Base-by-base conservation (phyloP, 2,888 invertebrate species). In the Drosophila leonis region DNA sequence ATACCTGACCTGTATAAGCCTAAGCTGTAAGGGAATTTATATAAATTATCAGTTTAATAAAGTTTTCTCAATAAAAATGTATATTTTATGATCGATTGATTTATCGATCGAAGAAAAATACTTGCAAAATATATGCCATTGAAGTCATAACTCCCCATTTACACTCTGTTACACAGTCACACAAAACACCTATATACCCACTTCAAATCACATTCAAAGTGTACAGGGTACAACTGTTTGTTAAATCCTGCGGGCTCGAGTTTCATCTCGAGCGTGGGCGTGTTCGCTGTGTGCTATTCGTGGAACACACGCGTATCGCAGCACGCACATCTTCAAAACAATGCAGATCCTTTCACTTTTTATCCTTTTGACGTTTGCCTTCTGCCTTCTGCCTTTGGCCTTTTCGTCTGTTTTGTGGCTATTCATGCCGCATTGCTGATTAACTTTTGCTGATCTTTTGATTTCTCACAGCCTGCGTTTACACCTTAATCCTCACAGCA, bases 271-370 rank as follows among this genome's bases (percentile, higher is more conserved):
- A 41, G 48, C 64, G 78, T 75, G 41, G 72, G 64, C 78, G 72
- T 78, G 65, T 41, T 57, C 27, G 18, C 29, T 29, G 59, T 48
- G 51, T 39, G 56, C 37, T 48, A 75, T 86, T 86, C 89, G 56
- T 66, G 81, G 86, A 84, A 88, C 61, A 72, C 85, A 86, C 85
- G 85, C 85, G 85, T 88, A 88, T 86, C 85, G 69, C 88, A 67
- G 84, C 87, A 88, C 76, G 88, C 76, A 82, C 84, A 86, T 88
- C 88, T 78, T 33, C n/a, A 9, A 9, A 18, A 42, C 55, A 55
- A 41, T 1, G 49, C 42, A 59, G 71, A 70, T 73, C 74, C 76
- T 57, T 64, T 73, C 56, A 49, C 18, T 29, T 63, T 13, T 20
- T 54, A 44, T 51, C 74, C 64, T 72, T 55, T 51, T n/a, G 35